Conservation (phyloP, 92 coral and sea anemone genomes). For the Porites rus region DNA sequence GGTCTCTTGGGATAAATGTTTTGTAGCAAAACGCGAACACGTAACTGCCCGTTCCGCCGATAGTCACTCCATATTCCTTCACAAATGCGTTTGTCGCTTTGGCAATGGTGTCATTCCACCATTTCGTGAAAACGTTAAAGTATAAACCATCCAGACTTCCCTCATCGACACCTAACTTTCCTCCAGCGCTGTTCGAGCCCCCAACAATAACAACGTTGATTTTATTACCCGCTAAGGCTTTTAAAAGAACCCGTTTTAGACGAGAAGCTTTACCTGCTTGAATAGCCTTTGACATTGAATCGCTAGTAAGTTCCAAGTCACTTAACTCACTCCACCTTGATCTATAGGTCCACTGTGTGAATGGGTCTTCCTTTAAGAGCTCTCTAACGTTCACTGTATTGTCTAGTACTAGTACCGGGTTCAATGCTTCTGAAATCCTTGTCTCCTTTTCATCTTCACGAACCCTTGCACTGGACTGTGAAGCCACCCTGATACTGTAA, state of each 20-base stretch:
- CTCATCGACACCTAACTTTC: constrained; percentile 73
- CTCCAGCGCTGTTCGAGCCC: constrained; percentile 93
- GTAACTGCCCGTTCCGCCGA: constrained; percentile 88
- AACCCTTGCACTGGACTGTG: neutral
- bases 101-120: constrained; percentile 79
- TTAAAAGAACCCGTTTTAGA: constrained; percentile 43
- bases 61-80: constrained; percentile 37
- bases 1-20: constrained; percentile 63
- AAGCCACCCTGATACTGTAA: neutral
- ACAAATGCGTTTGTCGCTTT: constrained; percentile 45
- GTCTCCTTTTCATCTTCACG: neutral
- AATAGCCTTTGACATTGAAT: constrained; percentile 47
- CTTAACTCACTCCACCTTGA: constrained; percentile 18
- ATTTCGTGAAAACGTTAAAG: constrained; percentile 63
- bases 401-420: too few species aligned
- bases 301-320: constrained; percentile 14
- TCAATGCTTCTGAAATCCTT: neutral
- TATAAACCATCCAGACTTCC: constrained; percentile 59
- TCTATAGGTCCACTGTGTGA: constrained; percentile 22
- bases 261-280: constrained; percentile 22
- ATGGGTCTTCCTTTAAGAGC: constrained; percentile 8
- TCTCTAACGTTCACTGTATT: neutral
- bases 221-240: constrained; percentile 62
- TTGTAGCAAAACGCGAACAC: constrained; percentile 80
- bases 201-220: constrained; percentile 75